Conservation (phyloP, 1,140 invertebrate species). For the Atta colombica region DNA sequence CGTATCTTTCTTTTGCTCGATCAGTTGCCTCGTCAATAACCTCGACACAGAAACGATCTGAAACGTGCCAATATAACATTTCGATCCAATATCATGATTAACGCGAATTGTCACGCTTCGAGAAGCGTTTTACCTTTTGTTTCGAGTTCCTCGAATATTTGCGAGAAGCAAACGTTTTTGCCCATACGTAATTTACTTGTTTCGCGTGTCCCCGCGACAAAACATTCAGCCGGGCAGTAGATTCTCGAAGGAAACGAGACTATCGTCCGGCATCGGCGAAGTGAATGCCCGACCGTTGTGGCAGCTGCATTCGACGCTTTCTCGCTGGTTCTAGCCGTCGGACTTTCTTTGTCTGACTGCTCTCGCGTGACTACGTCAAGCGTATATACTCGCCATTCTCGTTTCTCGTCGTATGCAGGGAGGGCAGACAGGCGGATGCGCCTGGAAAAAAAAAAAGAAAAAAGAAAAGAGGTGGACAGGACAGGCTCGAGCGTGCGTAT, state of each 20-base stretch:
- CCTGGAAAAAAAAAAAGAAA: slow-evolving; percentile 22
- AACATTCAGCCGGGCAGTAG: slow-evolving; percentile 13
- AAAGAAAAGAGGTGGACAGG: slow-evolving; percentile 46
- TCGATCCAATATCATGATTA: neutral
- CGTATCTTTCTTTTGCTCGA: neutral
- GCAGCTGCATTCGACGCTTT: slow-evolving; percentile 73
- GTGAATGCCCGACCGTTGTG: slow-evolving; percentile 62
- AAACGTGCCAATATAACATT: slow-evolving; percentile 35
- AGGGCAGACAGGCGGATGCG: slow-evolving; percentile 7
- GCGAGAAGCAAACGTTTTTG: neutral
- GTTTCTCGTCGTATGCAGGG: slow-evolving; percentile 41
- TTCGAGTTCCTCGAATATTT: neutral
- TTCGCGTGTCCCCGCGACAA: slow-evolving; percentile 39
- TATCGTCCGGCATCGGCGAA: slow-evolving; percentile 26
- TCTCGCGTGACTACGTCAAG: slow-evolving; percentile 70
- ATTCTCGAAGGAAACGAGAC: slow-evolving; percentile 51
- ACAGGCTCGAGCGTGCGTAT: slow-evolving; percentile 42
- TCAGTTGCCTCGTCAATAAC: slow-evolving; percentile 36
- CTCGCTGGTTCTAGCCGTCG: slow-evolving; percentile 59
- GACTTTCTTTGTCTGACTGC: slow-evolving; percentile 72
- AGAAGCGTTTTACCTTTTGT: neutral
- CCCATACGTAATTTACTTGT: slow-evolving; percentile 7
- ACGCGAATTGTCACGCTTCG: neutral
- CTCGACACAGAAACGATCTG: slow-evolving; percentile 39
- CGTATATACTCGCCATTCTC: slow-evolving; percentile 42